Base-by-base conservation (phyloP, 92 coral and sea anemone species). In the Palythoa caribaeorum region DNA sequence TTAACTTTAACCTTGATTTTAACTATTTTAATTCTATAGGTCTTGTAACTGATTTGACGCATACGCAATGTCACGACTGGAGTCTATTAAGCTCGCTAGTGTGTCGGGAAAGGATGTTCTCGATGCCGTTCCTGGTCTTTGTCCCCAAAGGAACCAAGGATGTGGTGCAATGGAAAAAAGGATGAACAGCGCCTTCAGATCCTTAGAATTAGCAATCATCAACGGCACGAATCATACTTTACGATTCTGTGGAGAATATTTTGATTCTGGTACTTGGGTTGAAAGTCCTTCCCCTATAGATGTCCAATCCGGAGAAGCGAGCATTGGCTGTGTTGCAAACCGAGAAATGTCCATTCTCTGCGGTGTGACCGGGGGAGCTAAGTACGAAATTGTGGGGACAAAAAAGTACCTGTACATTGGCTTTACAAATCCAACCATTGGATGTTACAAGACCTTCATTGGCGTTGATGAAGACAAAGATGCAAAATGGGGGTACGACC, bases 261-360 rank as follows among this genome's bases (percentile, higher is more conserved):
- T 63, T 63, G 21, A 63, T 17, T 63, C 70, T 5, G 70, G 70
- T 17, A 63, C 70, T 63, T 63, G 70, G 70, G 70, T 63, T n/a
- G 70, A 63, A 63, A 63, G 70, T 6, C 70, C 70, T 15, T 14
- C 70, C 0, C 70, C 70, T 11, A 15, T 63, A 5, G 20, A 63
- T 21, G 16, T 63, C 70, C 70, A 63, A 21, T 63, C 70, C 8
- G 70, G 70, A 63, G 70, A 63, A 21, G 70, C 37, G 20, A 63
- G 70, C 20, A 15, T 63, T 15, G 70, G 3, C 16, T 63, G 16
- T 21, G 70, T 63, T n/a, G 70, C 70, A 12, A 63, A 63, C 20
- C 14, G 70, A 63, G 70, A 63, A 17, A 2, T 5, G 2, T 11
- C 70, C 70, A 63, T 63, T 15, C 70, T 63, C 20, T 63, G 70